phyloP scores from a whole-genome alignment of 1,140 invertebrate species.

The Drosophila varians region DNA sequence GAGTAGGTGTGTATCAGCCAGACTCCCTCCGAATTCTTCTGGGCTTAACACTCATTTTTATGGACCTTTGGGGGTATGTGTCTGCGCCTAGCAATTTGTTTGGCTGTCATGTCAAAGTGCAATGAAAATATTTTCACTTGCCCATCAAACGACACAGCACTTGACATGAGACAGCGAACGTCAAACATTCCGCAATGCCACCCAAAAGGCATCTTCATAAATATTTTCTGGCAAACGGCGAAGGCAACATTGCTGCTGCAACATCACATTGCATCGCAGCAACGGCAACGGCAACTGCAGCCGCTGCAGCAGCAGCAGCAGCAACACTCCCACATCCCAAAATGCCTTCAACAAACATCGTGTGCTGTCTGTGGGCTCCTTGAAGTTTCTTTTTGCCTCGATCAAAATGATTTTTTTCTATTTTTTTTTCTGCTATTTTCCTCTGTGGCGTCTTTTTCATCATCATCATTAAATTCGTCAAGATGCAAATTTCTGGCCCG shows the following conservation, averaged over 20 bases:
- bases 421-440: conserved; percentile 9
- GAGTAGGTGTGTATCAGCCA: conserved; percentile 19
- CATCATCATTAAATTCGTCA: conserved; percentile 82
- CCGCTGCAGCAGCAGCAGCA: conserved; percentile 29
- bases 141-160: conserved; percentile 49
- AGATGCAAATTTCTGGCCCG: conserved; percentile 74
- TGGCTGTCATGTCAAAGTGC: conserved; percentile 79
- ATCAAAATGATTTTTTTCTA: conserved; percentile 66
- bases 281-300: conserved; percentile 7
- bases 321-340: conserved; percentile 76
- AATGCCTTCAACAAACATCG: conserved; percentile 62
- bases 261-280: conserved; percentile 19
- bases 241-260: conserved; percentile 18
- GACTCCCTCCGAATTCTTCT: neutral
- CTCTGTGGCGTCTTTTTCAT: conserved; percentile 66
- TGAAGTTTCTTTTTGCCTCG: conserved; percentile 67
- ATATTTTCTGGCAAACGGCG: conserved; percentile 60
- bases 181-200: conserved; percentile 79
- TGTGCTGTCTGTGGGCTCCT: conserved; percentile 73
- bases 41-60: neutral
- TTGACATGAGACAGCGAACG: conserved; percentile 75
- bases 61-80: conserved; percentile 8
- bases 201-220: conserved; percentile 81
- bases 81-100: conserved; percentile 65
- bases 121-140: conserved; percentile 82